Base-by-base conservation (phyloP, 2,113 vertebrate species). In the Heliornis fulica region DNA sequence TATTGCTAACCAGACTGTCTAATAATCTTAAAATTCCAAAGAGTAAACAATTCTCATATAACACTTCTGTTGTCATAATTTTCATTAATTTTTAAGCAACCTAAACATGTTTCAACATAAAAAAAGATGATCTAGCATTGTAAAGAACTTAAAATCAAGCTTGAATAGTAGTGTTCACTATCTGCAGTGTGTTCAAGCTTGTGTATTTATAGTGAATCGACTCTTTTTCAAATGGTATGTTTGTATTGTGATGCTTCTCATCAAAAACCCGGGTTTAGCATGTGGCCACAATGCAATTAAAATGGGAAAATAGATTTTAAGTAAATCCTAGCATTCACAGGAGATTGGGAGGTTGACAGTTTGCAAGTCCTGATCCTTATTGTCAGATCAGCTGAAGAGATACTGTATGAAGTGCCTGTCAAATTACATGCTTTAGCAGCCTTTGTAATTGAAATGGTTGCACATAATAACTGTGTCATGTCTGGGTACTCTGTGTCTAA, bases 391-490 rank as follows among this genome's bases (percentile, higher is more conserved):
- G 70, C 56, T 78, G 66, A 83, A 80, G 63, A 94, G 82, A 82
- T 74, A 22, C 46, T 90, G 22, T 40, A 11, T 78, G 70, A 83
- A 88, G 46, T 54, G 34, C 28, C 83, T 97, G 93, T 95, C 38
- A 89, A 87, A 96, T 94, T 96, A 91, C 59, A 95, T 87, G 80
- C 83, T 81, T 96, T 95, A 94, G 56, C 65, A 89, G 26, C 80
- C 60, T 86, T 91, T 95, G 53, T 94, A 95, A 95, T 88, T 97
- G 93, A 96, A 96, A 95, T 92, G 34, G 38, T 92, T 90, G 21
- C 85, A 84, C 38, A 32, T 94, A 84, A 94, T 87, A 87, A 85
- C 54, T 83, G 57, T 93, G 83, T 96, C 88, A 89, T 90, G 83
- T 74, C 96, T 96, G 86, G 80, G 51, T 89, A 74, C 50, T 69